Percentiles rank a stretch among this genome's conserved stretches.
These are phyloP conservation scores for Sminthopsis crassicaudata DNA, from an alignment of 2,113 vertebrate genomes.

Conservation along the genomic window DNA sequence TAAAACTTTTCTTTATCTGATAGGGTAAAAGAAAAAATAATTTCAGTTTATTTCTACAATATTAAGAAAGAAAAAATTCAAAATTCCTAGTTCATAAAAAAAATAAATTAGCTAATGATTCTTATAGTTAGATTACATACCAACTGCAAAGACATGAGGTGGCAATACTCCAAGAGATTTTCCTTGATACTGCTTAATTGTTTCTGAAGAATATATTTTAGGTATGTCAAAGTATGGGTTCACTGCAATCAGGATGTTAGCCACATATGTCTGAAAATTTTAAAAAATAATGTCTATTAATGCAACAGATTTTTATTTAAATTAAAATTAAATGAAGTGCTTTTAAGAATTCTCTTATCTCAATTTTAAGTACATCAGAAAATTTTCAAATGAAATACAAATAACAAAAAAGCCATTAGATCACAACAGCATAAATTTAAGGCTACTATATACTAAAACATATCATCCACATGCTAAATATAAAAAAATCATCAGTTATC, in stretches of 20 bases:
- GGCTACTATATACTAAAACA: neutral
- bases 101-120: neutral
- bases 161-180: conserved; percentile 95
- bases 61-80: conserved; percentile 27
- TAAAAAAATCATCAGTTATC: neutral
- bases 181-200: conserved; percentile 93
- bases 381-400: neutral
- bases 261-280: conserved; percentile 93
- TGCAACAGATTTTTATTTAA: neutral
- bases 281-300: conserved; percentile 62
- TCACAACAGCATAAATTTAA: neutral
- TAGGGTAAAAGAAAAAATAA: conserved; percentile 17
- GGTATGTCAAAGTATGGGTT: conserved; percentile 98
- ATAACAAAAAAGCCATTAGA: neutral
- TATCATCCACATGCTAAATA: neutral
- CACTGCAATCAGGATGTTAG: conserved; percentile 98
- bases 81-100: neutral
- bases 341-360: neutral
- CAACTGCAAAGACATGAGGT: conserved; percentile 97
- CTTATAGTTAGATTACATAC: conserved; percentile 82
- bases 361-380: neutral
- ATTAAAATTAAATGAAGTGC: neutral
- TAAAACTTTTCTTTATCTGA: conserved; percentile 13
- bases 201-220: conserved; percentile 92
- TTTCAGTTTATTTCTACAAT: neutral